Base-by-base conservation (phyloP, 2,888 invertebrate species). In the Sylvicola fuscatus region DNA sequence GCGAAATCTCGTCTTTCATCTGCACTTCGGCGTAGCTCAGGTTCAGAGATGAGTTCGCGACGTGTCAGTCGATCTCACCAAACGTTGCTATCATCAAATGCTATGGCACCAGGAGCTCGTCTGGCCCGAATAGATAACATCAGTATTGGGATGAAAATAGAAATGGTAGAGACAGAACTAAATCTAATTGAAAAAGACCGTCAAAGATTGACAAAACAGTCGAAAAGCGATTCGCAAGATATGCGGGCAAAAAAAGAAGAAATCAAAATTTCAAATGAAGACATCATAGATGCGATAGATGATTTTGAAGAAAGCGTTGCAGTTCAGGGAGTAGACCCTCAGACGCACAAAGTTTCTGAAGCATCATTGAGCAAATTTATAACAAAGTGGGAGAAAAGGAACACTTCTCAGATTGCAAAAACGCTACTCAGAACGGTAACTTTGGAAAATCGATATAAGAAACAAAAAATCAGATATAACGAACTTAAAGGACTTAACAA, bases 331-430 rank as follows among this genome's bases (percentile, higher is more conserved):
- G 41, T 54, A 5, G 61, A 65, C 47, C 49, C 50, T 1, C 40
- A 61, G 6, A 63, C 59, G 1, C 58, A 58, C 35, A 53, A 58
- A 46, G 60, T 66, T 42, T 58, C 63, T 1, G 58, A 60, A 1
- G 63, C 65, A 42, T 62, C 61, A 34, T 38, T 56, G 16, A 44
- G 47, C 3, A 53, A 66, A 45, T 69, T 64, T 44, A 56, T 68
- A 44, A 61, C 64, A 3, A 64, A 65, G 40, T 68, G 67, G 64
- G 47, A 65, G 8, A 66, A 61, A 46, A 57, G 54, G 35, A 61
- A 61, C 1, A 57, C 62, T 27, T 53, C 58, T 1, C 46, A 61
- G 32, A 50, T 65, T 17, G 66, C 65, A 41, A 66, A 65, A 42
- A 52, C 69, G 43, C 57, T 68, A 16, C 43, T 71, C 33, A 58